Conservation (phyloP, 2,888 invertebrate species). For the Lasioglossum zephyrum region DNA sequence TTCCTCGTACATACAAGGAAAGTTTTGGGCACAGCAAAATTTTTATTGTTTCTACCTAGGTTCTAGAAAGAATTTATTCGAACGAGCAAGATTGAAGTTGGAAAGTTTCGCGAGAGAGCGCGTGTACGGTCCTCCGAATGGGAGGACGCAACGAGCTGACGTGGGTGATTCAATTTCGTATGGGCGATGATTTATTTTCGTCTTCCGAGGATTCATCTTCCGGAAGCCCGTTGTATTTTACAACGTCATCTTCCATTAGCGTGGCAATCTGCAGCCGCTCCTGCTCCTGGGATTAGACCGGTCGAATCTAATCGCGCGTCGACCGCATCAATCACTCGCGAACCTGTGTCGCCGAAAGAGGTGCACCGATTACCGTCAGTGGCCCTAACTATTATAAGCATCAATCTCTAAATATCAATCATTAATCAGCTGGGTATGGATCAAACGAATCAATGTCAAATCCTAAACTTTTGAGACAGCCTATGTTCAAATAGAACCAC, state of each 20-base stretch:
- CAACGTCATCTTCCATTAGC: slow-evolving; percentile 69
- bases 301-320: slow-evolving; percentile 49
- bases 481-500: too few species aligned
- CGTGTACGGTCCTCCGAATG: slow-evolving; percentile 16
- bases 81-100: slow-evolving; percentile 10
- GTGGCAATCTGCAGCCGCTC: slow-evolving; percentile 49
- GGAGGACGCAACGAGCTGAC: slow-evolving; percentile 31
- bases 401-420: neutral
- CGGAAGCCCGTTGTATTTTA: slow-evolving; percentile 62
- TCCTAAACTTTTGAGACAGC: too few species aligned
- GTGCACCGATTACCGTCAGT: neutral
- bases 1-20: neutral
- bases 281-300: slow-evolving; percentile 43
- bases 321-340: slow-evolving; percentile 48
- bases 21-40: neutral
- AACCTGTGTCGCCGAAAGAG: slow-evolving; percentile 12
- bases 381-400: neutral
- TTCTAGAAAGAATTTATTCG: neutral
- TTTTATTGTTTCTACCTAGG: neutral
- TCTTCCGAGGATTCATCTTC: slow-evolving; percentile 63
- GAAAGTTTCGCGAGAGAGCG: slow-evolving; percentile 24
- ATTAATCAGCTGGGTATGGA: neutral
- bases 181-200: slow-evolving; percentile 68
- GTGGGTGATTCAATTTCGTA: slow-evolving; percentile 65
- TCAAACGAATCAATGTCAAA: too few species aligned